Evolutionary conservation across 2,797 vertebrate species (phyloP), one percentile per base, ranked within the genome.

Genomic region (Nasua narica): DNA sequence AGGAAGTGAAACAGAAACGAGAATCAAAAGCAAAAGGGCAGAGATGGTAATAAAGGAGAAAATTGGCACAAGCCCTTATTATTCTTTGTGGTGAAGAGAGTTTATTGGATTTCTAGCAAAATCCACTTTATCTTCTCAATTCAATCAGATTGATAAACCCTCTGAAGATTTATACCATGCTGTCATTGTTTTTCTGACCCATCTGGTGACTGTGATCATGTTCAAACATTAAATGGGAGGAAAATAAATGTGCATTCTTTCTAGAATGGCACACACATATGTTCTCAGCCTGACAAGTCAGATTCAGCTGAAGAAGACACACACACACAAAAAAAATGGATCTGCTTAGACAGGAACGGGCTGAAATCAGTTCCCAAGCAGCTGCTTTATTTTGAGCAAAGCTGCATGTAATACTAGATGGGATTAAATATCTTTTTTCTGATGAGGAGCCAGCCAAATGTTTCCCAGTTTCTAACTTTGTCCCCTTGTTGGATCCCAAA

Each of bases 31-130:
- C 25, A 15, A 96, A 96, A 69, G 79, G 40, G 78, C 65, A 87
- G 72, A 83, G 46, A 54, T 23, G 12, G 18, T 87, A 92, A 96
- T 86, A 94, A 94, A 95, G 91, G 94, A 84, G 72, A 93, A 78
- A 94, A 97, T 21, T 96, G 93, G 69, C 78, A 82, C 82, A 76
- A 70, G 89, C 11, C n/a, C 92, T 92, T 95, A 94, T 85, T 88
- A 96, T 81, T 93, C 85, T 96, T 96, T 67, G 85, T 96, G 76
- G 92, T 96, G 82, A 92, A 92, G 90, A 95, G 94, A 94, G 82
- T 95, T 97, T 96, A 98, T 95, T 97, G 95, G 96, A 97, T 98
- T 98, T 96, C 97, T 94, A 90, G 93, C 94, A 95, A 97, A 97
- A 97, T 95, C 90, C 92, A 95, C 96, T 97, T 97, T 94, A 96